Conservation (phyloP, 2,113 vertebrate species). For the Papio anubis region DNA sequence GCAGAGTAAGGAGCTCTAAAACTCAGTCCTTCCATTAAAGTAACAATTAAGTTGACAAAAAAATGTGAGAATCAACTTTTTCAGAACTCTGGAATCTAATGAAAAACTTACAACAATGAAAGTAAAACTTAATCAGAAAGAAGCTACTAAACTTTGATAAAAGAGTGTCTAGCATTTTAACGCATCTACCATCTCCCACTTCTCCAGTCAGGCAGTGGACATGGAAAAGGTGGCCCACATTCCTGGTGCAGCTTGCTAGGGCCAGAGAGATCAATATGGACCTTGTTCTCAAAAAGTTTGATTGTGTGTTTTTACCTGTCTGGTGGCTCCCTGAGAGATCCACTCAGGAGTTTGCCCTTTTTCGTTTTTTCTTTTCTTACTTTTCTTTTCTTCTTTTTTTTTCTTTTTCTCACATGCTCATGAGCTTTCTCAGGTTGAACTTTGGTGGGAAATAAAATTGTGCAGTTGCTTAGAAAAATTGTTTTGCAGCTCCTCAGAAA, state of each 20-base stretch:
- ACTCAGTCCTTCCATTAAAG: background rate
- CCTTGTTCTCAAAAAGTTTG: background rate
- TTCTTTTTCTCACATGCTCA: background rate
- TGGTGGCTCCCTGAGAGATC: background rate
- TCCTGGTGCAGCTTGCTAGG: background rate
- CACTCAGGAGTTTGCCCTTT: background rate
- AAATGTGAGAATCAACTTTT: background rate
- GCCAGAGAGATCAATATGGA: background rate
- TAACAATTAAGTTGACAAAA: background rate
- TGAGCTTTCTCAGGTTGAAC: background rate
- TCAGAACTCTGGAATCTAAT: background rate
- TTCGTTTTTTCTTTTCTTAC: background rate
- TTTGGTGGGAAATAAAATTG: background rate
- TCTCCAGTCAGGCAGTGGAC: background rate
- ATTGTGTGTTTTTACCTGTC: background rate
- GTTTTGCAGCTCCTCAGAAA: background rate
- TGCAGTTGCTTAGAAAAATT: background rate
- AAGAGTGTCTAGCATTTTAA: background rate
- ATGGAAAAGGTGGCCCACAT: background rate
- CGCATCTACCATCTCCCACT: background rate
- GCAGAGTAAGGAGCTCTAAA: background rate
- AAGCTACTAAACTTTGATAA: background rate
- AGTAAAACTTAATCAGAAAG: background rate
- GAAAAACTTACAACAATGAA: background rate
- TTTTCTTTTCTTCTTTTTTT: background rate